Base-by-base conservation (phyloP, 2,888 invertebrate genomes). In the Brenthis daphne region DNA sequence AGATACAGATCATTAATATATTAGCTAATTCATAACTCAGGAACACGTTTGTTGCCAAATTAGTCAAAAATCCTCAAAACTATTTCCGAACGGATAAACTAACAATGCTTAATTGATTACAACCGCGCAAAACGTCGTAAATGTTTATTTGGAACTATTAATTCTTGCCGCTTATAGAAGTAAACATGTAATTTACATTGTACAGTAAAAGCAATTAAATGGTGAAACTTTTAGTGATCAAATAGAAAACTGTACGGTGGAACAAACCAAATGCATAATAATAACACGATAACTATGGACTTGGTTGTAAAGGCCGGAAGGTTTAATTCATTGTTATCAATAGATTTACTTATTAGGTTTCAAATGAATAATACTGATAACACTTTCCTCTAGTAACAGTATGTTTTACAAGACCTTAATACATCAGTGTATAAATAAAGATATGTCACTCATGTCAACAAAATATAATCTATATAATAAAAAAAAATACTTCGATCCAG, bases 101-200 rank as follows among this genome's bases (percentile, higher is more conserved):
- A 53, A 63, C 20, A 67, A 58, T 53, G 37, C 33, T 43, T 61
- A 63, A 67, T 57, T 37, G 12, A 43, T 24, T 43, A 50, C 53
- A 64, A 57, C 53, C n/a, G 50, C 43, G 16, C 65, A 60, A 56
- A 43, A 16, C 58, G 8, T 48, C 14, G 54, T 58, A 33, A 65
- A 60, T 47, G 47, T 55, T 64, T 58, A 55, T 53, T 54, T 58
- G 6, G 56, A 61, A 69, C 61, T 43, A 65, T 65, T 65, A 69
- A 65, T 65, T 69, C 24, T 50, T 48, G 55, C 60, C 60, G 50
- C 61, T 69, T 58, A 60, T 65, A 64, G 54, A 64, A 37, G 65
- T 64, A 63, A 61, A 53, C 53, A 53, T 16, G 53, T 63, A 20
- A 63, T 63, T 63, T 43, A 63, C 63, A 63, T 63, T 53, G 20